A percentile compares a stretch with the other conserved stretches of the same genome.
These are phyloP conservation scores for Chloroclysta siterata DNA, from an alignment of 2,888 invertebrate species.

Conservation along the genomic window DNA sequence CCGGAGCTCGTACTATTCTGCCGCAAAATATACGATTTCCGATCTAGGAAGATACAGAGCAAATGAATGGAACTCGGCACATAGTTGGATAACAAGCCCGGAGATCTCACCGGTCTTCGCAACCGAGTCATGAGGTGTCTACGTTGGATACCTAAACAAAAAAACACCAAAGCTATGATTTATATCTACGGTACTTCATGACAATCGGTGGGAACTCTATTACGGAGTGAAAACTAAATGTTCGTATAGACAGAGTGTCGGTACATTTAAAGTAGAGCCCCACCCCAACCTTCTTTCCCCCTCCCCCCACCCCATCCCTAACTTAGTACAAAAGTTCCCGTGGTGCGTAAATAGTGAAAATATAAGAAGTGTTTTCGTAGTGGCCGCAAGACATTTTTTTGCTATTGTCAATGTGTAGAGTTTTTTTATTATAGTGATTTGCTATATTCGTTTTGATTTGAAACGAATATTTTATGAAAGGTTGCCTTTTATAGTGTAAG, in stretches of 20 bases:
- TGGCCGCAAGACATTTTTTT: slow-evolving; percentile 65
- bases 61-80: slow-evolving; percentile 60
- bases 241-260: slow-evolving; percentile 26
- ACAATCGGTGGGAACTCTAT: slow-evolving; percentile 29
- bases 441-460: slow-evolving; percentile 66
- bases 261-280: slow-evolving; percentile 57
- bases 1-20: slow-evolving; percentile 97
- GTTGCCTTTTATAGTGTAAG: slow-evolving; percentile 82
- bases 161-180: slow-evolving; percentile 63
- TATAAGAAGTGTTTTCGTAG: slow-evolving; percentile 61
- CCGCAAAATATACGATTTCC: slow-evolving; percentile 96
- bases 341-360: slow-evolving; percentile 61
- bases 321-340: slow-evolving; percentile 76
- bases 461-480: slow-evolving; percentile 72
- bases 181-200: slow-evolving; percentile 43
- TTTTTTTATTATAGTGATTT: slow-evolving; percentile 69
- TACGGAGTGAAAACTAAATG: slow-evolving; percentile 29
- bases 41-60: slow-evolving; percentile 90
- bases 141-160: slow-evolving; percentile 16
- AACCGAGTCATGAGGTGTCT: slow-evolving; percentile 38
- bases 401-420: slow-evolving; percentile 72
- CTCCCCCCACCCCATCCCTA: slow-evolving; percentile 25
- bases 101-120: slow-evolving; percentile 30
- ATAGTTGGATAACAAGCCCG: slow-evolving; percentile 27
- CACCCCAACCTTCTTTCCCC: slow-evolving; percentile 36